Evolutionary conservation across 2,888 invertebrate species (phyloP), one percentile per base, ranked within the genome.

Genomic region (Lydus trimaculatus): DNA sequence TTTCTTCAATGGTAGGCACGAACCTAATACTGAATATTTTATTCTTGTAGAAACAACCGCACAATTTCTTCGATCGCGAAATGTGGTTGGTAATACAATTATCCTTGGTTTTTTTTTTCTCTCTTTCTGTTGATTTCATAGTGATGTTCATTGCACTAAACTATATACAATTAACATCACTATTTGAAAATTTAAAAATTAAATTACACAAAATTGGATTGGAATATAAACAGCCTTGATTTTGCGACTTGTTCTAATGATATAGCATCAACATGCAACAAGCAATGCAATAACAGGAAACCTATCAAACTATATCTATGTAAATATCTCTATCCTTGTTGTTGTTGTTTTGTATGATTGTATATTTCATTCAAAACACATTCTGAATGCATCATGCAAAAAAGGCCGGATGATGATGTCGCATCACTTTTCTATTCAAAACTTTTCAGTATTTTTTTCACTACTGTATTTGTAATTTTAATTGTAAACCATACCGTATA

Each of bases 371-470:
- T 52, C 52, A 25, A 52, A 52, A 52, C 52, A 52, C 13, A 52
- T 52, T 52, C 52, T 23, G 23, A 23, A 52, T 25, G 52, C 25
- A 52, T 23, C 23, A 52, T 52, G 52, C 52, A 52, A 52, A 52
- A 20, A 52, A 13, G 20, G n/a, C 52, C 52, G 52, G 52, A 52
- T 52, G 23, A 52, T 52, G 23, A 52, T 52, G 52, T 52, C 52
- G 52, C 52, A 52, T 13, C 52, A 13, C 23, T 23, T 15, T 52
- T 25, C 52, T 6, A 52, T 52, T 25, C 23, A 52, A 23, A 52
- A 5, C 13, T 5, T 52, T 25, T 23, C 2, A 52, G 20, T 20
- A 52, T 52, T 52, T 11, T 23, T n/a, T n/a, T n/a, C n/a, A n/a
- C n/a, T n/a, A n/a, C 23, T 23, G 13, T 48, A 8, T 48, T 20